These are phyloP conservation scores for Micromesistius poutassou DNA, from an alignment of 2,797 vertebrate genomes.

Conservation along the genomic window DNA sequence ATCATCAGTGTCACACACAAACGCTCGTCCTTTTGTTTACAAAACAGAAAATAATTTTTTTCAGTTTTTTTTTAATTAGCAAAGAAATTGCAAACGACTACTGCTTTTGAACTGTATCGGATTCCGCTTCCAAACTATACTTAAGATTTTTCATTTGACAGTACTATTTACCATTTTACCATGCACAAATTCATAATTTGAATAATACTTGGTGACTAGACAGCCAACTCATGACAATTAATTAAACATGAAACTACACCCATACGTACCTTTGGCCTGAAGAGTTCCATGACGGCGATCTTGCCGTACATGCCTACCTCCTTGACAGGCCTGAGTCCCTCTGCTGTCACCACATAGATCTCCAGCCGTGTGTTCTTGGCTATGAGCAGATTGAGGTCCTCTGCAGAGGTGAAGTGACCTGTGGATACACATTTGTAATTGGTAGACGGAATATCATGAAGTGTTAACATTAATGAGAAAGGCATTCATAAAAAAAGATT, in stretches of 20 bases:
- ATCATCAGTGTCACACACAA: not conserved
- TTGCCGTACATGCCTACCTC: conserved; percentile 99
- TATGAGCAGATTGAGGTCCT: conserved; percentile 94
- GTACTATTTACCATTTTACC: not conserved
- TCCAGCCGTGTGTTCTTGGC: conserved; percentile 97
- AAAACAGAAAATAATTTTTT: not conserved
- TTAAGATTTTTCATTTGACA: not conserved
- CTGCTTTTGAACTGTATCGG: not conserved
- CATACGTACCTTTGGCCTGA: conserved; percentile 91
- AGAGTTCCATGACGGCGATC: conserved; percentile 97
- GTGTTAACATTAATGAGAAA: not conserved
- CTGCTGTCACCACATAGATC: conserved; percentile 95
- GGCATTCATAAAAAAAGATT: not conserved
- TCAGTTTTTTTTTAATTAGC: not conserved
- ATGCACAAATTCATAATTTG: not conserved
- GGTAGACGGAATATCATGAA: not conserved
- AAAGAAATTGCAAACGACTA: not conserved
- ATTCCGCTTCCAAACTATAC: not conserved
- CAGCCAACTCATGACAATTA: not conserved
- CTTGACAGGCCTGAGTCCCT: conserved; percentile 93
- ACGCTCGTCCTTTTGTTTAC: not conserved
- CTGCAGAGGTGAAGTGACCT: conserved; percentile 96
- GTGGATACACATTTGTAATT: conserved; percentile 23
- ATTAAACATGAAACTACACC: not conserved
- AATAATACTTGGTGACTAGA: not conserved